Base-by-base conservation (phyloP, 2,113 vertebrate species). In the Ammospiza nelsoni region DNA sequence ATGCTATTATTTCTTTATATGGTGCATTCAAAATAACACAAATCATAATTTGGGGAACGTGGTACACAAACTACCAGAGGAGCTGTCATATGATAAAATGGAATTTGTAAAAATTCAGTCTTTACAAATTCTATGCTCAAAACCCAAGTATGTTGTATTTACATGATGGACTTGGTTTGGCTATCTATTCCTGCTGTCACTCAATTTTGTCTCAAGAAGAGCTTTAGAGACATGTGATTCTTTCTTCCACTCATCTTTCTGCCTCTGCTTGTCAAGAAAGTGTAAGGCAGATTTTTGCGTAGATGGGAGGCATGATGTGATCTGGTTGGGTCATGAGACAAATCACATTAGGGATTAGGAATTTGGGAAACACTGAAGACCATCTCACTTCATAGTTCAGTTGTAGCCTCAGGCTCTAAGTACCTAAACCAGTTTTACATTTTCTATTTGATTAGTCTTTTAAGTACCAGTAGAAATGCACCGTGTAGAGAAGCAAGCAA, bases 361-460 rank as follows among this genome's bases (percentile, higher is more conserved):
- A 62, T 69, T 62, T 69, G 46, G 31, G 43, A 84, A 62, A 5
- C 2, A 4, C 17, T 65, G 7, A 76, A 74, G 31, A 54, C 14
- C 0, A 0, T 39, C 10, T 87, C 19, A 5, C 15, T 67, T 19
- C 31, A 15, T 19, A 76, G 37, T 35, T 82, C 44, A 62, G 2
- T 24, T 54, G 29, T 35, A 69, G 24, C 6, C 37, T 88, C 21
- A 52, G n/a, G 5, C 52, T 63, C 39, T 31, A 46, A 84, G 39
- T 12, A 44, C 7, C 27, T 44, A 80, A 81, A 67, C 14, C 5
- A 29, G 13, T 11, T 63, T 68, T 39, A 51, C 5, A 22, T 68
- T 63, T 80, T 82, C 49, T 18, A 0, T 63, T 49, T 58, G 6
- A 29, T 37, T 39, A 41, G 22, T 51, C 46, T 87, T 66, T 61